Conservation (phyloP, 2,797 vertebrate genomes). For the Zenarchopterus dispar region DNA sequence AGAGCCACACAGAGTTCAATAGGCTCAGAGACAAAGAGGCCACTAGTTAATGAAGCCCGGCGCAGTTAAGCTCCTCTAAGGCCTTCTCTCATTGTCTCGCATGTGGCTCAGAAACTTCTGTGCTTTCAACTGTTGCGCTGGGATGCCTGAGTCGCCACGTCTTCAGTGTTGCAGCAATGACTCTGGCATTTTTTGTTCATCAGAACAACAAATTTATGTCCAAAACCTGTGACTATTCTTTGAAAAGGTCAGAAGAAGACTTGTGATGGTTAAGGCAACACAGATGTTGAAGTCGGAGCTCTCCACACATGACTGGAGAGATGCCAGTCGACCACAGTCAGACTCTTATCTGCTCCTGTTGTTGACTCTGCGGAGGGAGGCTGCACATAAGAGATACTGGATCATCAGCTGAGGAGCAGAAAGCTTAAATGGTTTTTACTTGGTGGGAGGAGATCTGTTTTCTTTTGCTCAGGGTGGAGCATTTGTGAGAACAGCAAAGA, state of each 20-base stretch:
- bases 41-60: slow-evolving; percentile 75
- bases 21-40: slow-evolving; percentile 75
- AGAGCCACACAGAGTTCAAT: slow-evolving; percentile 69
- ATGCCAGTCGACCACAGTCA: slow-evolving; percentile 42
- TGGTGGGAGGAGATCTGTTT: slow-evolving; percentile 14
- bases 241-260: slow-evolving; percentile 36
- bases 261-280: slow-evolving; percentile 24
- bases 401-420: slow-evolving; percentile 35
- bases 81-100: slow-evolving; percentile 56
- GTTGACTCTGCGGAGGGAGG: slow-evolving; percentile 25
- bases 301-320: slow-evolving; percentile 39
- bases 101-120: slow-evolving; percentile 51
- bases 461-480: background rate
- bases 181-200: slow-evolving; percentile 13
- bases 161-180: slow-evolving; percentile 22
- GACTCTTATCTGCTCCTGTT: slow-evolving; percentile 52
- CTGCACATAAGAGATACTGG: slow-evolving; percentile 32
- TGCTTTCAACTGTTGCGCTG: slow-evolving; percentile 44
- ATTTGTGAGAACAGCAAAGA: slow-evolving; percentile 11
- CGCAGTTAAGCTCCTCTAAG: slow-evolving; percentile 71
- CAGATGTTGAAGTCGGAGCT: slow-evolving; percentile 41
- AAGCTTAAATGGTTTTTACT: slow-evolving; percentile 31
- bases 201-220: slow-evolving; percentile 8
- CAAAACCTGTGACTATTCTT: slow-evolving; percentile 13
- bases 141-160: slow-evolving; percentile 17